These are phyloP conservation scores for Prunella strophiata DNA, from an alignment of 2,797 vertebrate genomes.

Conservation along the genomic window DNA sequence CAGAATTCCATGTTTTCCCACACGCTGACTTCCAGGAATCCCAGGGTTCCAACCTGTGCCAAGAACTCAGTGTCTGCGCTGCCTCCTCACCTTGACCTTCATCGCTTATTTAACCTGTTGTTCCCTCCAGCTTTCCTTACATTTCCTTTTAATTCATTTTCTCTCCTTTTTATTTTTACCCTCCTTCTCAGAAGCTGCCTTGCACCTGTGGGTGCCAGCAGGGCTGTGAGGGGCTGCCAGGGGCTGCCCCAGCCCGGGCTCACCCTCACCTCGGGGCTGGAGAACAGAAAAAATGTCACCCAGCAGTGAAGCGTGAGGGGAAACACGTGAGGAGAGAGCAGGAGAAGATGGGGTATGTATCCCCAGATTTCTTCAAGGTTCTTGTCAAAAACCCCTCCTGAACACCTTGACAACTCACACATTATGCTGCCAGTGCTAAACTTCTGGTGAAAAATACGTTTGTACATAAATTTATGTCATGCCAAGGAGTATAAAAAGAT, in stretches of 20 bases:
- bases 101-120: fast-evolving
- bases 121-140: background rate
- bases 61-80: fast-evolving
- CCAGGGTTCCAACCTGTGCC: fast-evolving
- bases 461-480: background rate
- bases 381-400: background rate
- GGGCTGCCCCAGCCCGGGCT: fast-evolving
- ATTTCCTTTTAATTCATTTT: background rate
- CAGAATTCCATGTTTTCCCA: background rate
- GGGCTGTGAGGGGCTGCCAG: background rate
- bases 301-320: fast-evolving
- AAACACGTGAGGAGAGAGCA: fast-evolving
- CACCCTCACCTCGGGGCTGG: too few species aligned
- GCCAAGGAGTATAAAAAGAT: conserved; percentile 22
- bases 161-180: background rate
- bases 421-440: background rate
- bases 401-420: background rate
- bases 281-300: background rate
- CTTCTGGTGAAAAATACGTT: conserved; percentile 7
- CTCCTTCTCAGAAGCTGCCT: fast-evolving
- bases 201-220: fast-evolving
- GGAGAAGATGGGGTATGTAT: background rate
- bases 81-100: background rate
- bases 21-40: fast-evolving
- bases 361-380: background rate